Conservation (phyloP, 2,888 invertebrate species). For the Eupithecia vulgata region DNA sequence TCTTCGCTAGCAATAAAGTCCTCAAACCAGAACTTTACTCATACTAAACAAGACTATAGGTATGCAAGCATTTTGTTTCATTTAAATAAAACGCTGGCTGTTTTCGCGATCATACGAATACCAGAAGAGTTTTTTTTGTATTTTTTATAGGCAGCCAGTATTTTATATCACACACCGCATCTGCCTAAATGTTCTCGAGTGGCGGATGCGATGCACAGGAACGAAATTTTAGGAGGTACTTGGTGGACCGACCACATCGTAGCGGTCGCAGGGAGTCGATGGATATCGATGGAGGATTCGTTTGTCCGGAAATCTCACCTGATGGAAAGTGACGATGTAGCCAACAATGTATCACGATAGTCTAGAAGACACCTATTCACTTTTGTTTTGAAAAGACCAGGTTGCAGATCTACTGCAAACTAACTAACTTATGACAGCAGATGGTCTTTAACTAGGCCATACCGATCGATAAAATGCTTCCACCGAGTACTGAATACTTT, state of each 20-base stretch:
- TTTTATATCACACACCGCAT: no score
- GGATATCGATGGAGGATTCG: background rate
- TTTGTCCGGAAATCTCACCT: background rate
- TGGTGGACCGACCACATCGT: no score
- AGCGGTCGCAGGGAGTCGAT: no score
- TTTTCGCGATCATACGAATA: background rate
- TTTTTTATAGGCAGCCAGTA: no score
- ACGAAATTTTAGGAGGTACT: no score
- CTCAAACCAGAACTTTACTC: background rate
- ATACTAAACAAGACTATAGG: background rate
- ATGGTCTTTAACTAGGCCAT: conserved; percentile 3
- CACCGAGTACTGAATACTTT: conserved; percentile 1
- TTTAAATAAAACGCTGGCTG: background rate
- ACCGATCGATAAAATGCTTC: conserved; percentile 4
- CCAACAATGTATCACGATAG: background rate
- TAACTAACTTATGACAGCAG: background rate
- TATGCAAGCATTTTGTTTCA: background rate
- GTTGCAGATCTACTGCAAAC: background rate
- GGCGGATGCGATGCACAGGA: no score
- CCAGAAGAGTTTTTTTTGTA: no score
- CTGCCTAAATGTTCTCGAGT: no score
- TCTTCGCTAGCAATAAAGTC: background rate
- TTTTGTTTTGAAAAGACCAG: background rate
- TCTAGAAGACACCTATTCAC: background rate
- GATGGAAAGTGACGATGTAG: background rate